These are phyloP conservation scores for Chelonoidis abingdonii DNA, from an alignment of 2,113 vertebrate species.

Conservation along the genomic window DNA sequence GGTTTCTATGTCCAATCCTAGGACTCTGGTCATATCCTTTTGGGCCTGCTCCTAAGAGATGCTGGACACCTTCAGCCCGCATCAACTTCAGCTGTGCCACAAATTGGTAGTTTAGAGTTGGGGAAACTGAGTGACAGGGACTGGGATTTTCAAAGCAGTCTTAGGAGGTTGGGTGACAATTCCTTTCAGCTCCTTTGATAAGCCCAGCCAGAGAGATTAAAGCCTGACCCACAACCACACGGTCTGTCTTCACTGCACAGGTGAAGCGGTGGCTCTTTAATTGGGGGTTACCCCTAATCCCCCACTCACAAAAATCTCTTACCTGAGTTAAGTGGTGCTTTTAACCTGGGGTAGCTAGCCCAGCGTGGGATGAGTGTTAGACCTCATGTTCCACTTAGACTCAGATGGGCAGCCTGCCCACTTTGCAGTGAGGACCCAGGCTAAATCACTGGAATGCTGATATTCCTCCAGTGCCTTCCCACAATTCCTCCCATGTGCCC, in stretches of 20 bases:
- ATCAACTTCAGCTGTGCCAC: not conserved
- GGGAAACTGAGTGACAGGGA: not conserved
- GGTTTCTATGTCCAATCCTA: not conserved
- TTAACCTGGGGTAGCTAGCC: not conserved
- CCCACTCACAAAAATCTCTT: not conserved
- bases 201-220: not conserved
- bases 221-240: not conserved
- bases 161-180: not conserved
- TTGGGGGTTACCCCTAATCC: not conserved
- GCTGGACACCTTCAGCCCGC: not conserved
- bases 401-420: not conserved
- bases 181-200: not conserved
- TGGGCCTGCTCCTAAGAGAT: not conserved
- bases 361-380: not conserved
- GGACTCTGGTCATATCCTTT: not conserved
- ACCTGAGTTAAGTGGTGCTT: not conserved
- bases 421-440: not conserved
- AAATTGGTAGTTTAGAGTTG: not conserved
- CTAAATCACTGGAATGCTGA: not conserved
- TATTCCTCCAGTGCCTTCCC: not conserved
- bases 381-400: not conserved
- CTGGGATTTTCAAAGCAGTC: not conserved
- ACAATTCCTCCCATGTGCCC: not conserved
- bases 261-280: not conserved
- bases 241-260: not conserved